Evolutionary conservation across 1,140 invertebrate genomes (phyloP), one percentile per base, ranked within the genome.

Genomic region (Drosophila trapezifrons): DNA sequence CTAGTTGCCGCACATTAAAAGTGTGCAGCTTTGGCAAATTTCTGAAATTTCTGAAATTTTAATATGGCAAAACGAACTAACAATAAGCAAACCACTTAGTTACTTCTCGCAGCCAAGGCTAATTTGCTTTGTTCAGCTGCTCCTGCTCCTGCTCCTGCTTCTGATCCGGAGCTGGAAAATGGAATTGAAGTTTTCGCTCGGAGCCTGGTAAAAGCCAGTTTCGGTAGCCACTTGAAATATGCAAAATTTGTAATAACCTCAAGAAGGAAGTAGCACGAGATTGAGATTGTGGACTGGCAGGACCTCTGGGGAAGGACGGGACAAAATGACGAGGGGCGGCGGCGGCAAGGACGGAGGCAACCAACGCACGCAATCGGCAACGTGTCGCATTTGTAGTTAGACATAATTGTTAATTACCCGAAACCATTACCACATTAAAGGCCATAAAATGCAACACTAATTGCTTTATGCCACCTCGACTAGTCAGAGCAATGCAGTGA

Each of bases 341-440:
- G 18, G 51, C 8, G 18, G 51, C 51, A 64, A 27, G 67, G 52
- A 32, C 67, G 55, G 42, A 25, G 18, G 27, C 56, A 59, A 29
- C 49, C 60, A 54, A 66, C 62, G 67, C 82, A 87, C 83, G 82
- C 79, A 83, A 86, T 87, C 83, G 82, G 82, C 82, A 86, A 86
- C 83, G 82, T 86, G 82, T 86, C 82, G 82, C 82, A 87, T 87
- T 87, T 87, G 82, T 87, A 86, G 83, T 89, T 86, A 89, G 84
- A 89, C 80, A 87, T 87, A 87, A 87, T 87, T 87, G 84, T 87
- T 87, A 87, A 87, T 87, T 87, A 87, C 84, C 83, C 84, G 73
- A 87, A 87, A 90, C 84, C 84, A 87, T 87, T 87, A 87, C 84
- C 84, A 87, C 84, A 87, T 87, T 87, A 87, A 87, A 87, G 84